A percentile compares a stretch with the other conserved stretches of the same genome.
These are phyloP conservation scores for Meleagris gallopavo DNA, from an alignment of 2,113 vertebrate species.

Conservation along the genomic window DNA sequence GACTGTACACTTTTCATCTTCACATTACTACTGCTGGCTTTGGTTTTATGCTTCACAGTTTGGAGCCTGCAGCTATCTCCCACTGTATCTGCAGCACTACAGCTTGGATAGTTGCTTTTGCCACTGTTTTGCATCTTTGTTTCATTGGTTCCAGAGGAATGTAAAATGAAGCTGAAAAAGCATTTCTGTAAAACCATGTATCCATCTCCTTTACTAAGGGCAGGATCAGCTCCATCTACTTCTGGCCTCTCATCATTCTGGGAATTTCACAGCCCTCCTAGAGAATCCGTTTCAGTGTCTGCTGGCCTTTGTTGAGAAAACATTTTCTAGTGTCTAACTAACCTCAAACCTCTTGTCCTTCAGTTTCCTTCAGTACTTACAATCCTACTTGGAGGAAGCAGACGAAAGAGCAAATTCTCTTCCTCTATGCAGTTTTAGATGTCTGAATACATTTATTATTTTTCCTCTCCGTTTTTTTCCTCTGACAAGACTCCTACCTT, in stretches of 20 bases:
- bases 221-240: not conserved
- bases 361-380: not conserved
- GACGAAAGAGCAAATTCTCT: not conserved
- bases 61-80: not conserved
- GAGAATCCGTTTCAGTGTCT: not conserved
- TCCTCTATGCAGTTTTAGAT: not conserved
- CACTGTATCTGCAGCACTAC: accelerated
- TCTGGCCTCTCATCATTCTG: not conserved
- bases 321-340: not conserved
- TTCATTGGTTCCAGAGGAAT: not conserved
- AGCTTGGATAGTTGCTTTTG: not conserved
- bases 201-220: not conserved
- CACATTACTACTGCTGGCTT: accelerated
- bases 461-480: not conserved
- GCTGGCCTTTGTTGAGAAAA: not conserved
- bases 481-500: not conserved
- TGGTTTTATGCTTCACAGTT: not conserved
- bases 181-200: not conserved
- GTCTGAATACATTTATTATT: not conserved
- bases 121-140: not conserved
- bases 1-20: not conserved
- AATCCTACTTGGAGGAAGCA: not conserved
- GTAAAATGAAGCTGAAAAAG: not conserved
- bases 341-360: not conserved
- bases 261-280: not conserved